Conservation (phyloP, 2,888 invertebrate genomes). For the Melieria omissa region DNA sequence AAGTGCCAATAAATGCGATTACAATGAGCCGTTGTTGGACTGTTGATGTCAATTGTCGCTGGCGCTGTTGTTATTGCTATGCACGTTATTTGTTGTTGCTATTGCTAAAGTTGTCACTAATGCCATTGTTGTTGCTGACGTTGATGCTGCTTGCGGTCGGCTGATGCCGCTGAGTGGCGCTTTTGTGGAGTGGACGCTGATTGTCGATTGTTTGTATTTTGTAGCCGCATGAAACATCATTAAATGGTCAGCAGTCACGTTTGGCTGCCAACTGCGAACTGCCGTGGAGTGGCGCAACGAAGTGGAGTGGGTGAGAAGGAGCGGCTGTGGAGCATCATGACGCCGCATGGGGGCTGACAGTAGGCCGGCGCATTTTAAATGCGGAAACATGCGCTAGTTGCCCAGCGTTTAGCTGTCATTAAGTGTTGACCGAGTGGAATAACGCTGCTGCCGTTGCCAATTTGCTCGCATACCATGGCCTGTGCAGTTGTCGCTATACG, state of each 20-base stretch:
- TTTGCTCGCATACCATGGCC: too few species aligned
- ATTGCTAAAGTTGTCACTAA: slow-evolving; percentile 15
- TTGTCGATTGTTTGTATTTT: slow-evolving; percentile 42
- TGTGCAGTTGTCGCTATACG: too few species aligned
- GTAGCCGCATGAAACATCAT: slow-evolving; percentile 55
- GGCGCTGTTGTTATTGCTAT: not conserved
- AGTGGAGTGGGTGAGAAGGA: too few species aligned
- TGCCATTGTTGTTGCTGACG: slow-evolving; percentile 10
- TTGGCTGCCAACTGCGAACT: slow-evolving; percentile 29
- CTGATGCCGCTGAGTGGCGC: slow-evolving; percentile 1
- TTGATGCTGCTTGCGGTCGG: not conserved
- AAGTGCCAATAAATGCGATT: slow-evolving; percentile 36
- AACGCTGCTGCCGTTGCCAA: too few species aligned
- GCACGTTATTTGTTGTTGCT: not conserved
- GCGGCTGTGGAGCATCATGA: too few species aligned
- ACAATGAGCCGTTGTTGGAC: slow-evolving; percentile 14
- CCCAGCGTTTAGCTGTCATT: too few species aligned
- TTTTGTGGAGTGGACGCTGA: not conserved
- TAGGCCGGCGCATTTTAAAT: too few species aligned
- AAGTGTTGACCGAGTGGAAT: too few species aligned
- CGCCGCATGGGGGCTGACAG: too few species aligned
- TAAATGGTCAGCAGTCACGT: slow-evolving; percentile 59
- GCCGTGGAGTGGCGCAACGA: too few species aligned
- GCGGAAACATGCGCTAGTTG: too few species aligned
- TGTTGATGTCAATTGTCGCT: slow-evolving; percentile 6